A percentile compares a stretch with the other conserved stretches of the same genome.
phyloP scores from a whole-genome alignment of 2,888 invertebrate genomes.

The Cremastobaeus sp. region DNA sequence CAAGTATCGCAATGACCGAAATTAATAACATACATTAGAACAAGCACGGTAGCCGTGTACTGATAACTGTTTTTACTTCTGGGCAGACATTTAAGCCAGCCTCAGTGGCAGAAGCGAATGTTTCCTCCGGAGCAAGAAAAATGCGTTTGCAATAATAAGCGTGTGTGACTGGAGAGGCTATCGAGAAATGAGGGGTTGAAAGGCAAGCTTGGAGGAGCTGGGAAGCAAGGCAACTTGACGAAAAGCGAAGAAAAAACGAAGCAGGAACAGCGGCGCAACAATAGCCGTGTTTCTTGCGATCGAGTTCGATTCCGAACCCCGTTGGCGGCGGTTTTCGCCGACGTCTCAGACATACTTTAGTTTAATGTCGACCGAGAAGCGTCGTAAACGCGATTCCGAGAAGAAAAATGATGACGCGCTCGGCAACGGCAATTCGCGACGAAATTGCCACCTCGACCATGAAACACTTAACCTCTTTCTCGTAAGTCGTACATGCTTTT shows the following conservation, averaged over 20 bases:
- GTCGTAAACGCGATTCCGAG: constrained; percentile 55
- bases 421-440: constrained; percentile 52
- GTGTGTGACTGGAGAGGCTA: constrained; percentile 3
- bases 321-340: constrained; percentile 9
- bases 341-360: constrained; percentile 40
- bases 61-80: no score
- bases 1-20: no score
- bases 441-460: constrained; percentile 61
- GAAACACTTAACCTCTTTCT: constrained; percentile 61
- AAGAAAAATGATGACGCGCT: constrained; percentile 56
- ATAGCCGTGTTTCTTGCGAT: constrained; percentile 24
- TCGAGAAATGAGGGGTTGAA: constrained; percentile 25
- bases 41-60: no score
- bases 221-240: no score
- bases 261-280: constrained; percentile 4
- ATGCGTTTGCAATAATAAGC: constrained; percentile 1
- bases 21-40: no score
- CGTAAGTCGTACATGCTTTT: constrained; percentile 54
- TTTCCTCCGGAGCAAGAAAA: no score
- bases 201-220: background rate
- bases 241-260: constrained; percentile 9
- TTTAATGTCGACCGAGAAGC: constrained; percentile 48
- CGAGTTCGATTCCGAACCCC: constrained; percentile 25
- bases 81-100: no score
- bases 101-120: no score